Evolutionary conservation across 2,113 vertebrate genomes (phyloP), one percentile per base, ranked within the genome.

Genomic region (Panthera tigris): DNA sequence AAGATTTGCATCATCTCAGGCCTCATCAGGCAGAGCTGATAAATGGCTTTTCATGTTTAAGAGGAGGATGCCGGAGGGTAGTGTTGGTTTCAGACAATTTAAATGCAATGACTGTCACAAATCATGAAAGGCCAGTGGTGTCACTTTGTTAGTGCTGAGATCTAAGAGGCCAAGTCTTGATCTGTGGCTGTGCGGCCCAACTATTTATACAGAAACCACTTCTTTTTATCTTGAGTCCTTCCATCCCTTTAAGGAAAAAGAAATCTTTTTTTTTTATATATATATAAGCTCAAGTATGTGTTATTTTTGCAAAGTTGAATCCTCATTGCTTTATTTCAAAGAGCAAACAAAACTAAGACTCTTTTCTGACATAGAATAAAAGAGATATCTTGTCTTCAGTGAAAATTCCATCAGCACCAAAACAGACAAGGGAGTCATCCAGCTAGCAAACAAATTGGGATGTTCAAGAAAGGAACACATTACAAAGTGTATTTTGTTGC

Each of bases 361-460:
- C 83, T 94, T 31, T 94, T 97, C 80, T 97, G 80, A 96, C 78
- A 94, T 50, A 85, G 50, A 78, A 91, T 94, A 91, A 95, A 83
- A 95, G 82, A 97, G 12, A 23, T 85, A 66, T 86, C 45, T 91
- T 93, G 52, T 89, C 89, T 93, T 96, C 71, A 61, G 81, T 93
- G 94, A 95, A 98, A 95, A 95, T 91, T 89, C 27, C n/a, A 93
- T 96, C 85, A 94, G 39, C 83, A 91, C 89, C 74, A 95, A 97
- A 93, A 68, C 89, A 95, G 82, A 65, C 66, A 48, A 97, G 41
- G 50, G 55, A 96, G 61, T 93, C 63, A 92, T 92, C 27, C 45
- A 94, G 87, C 55, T 73, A 68, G 29, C 65, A 96, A 92, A 94
- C 55, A 83, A 89, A 63, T 57, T 36, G 13, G 41, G 16, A 33